These are phyloP conservation scores for Ceratotherium simum DNA, from an alignment of 2,113 vertebrate species.

Conservation along the genomic window DNA sequence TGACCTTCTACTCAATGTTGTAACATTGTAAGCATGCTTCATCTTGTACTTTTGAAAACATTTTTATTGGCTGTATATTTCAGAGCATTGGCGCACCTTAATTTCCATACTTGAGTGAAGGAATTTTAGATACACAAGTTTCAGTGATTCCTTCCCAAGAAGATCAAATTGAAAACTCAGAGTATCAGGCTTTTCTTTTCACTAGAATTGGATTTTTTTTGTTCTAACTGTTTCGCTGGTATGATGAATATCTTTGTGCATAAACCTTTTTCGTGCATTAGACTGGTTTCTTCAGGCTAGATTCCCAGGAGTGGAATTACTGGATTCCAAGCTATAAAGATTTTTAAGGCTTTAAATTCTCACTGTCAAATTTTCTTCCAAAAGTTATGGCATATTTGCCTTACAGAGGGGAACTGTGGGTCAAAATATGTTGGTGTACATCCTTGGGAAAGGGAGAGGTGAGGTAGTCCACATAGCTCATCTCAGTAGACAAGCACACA, in stretches of 20 bases:
- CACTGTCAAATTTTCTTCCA: conserved; percentile 59
- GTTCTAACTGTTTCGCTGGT: conserved; percentile 50
- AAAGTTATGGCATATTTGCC: conserved; percentile 50
- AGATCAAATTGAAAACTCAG: neutral
- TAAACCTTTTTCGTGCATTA: conserved; percentile 52
- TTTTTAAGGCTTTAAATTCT: conserved; percentile 65
- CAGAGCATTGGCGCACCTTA: neutral
- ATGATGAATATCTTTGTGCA: conserved; percentile 42
- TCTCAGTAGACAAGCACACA: neutral
- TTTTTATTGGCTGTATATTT: conserved; percentile 17
- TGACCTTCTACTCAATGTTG: neutral
- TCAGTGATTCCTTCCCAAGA: conserved; percentile 15
- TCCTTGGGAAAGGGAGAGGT: neutral
- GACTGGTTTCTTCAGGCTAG: conserved; percentile 54
- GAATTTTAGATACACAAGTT: conserved; percentile 27
- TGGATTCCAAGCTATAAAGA: conserved; percentile 56
- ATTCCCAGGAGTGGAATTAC: conserved; percentile 65
- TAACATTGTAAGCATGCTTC: neutral
- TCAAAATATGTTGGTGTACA: neutral
- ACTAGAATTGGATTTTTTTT: conserved; percentile 33
- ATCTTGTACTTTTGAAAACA: conserved; percentile 6
- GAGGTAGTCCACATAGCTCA: neutral
- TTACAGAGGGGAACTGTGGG: neutral
- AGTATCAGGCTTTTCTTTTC: neutral
- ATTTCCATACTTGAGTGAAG: conserved; percentile 21